Evolutionary conservation across 35 echinoderm and acorn worm species (phyloP), one percentile per base, ranked within the genome.

Genomic region (Lytechinus variegatus): DNA sequence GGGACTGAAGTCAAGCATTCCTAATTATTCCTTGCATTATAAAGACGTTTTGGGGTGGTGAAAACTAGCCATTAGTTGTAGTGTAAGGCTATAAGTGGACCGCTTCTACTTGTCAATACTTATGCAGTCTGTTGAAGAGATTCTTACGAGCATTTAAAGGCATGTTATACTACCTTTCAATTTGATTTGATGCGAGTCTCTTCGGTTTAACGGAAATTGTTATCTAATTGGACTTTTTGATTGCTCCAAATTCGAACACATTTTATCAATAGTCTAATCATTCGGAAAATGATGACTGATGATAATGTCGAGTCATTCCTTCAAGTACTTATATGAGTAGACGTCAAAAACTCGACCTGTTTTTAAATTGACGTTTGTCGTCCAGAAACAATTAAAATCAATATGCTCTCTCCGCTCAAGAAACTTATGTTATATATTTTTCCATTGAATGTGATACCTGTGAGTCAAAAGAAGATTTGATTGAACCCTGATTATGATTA

Each of bases 101-200:
- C 88, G 88, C 88, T 90, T 90, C 29, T 90, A 90, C 29, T 90
- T 90, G 88, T 90, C 88, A 90, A 90, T 90, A 90, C 88, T 90
- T 90, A 54, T 54, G 27, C 88, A 54, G 88, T 90, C 88, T 90
- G 88, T 90, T 90, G 28, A 52, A 54, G 88, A 54, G 88, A 52
- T 90, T 90, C 28, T 90, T 52, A 29, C 88, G 29, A 54, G 28
- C 88, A 54, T 90, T 79, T 90, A 90, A 90, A 90, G 88, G 88
- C 12, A 90, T 90, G 88, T 52, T 90, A 54, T 90, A 52, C 88
- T n/a, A 79, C 66, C 66, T 24, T 79, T 19, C 8, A 24, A 19
- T 7, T 79, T 24, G 21, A n/a, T 79, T 16, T 79, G 66, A 79
- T 24, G 66, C 19, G 24, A 79, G 66, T 79, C 66, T 79, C n/a